phyloP scores from a whole-genome alignment of 35 echinoderm and acorn worm species.

The Stichopus chloronotus region DNA sequence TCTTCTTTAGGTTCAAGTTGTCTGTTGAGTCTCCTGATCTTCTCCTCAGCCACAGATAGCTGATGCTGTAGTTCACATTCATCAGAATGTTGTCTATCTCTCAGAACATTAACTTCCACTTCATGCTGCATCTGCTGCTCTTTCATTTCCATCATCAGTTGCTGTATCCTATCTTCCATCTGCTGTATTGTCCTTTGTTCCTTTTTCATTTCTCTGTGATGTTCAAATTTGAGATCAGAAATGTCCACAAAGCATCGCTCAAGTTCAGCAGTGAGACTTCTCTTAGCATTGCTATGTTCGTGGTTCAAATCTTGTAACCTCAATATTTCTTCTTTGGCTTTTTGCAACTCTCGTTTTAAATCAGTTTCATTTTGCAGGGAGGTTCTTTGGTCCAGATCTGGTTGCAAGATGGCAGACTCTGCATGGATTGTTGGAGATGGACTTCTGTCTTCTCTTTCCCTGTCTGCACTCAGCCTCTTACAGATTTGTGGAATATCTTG shows the following conservation, averaged over 20 bases:
- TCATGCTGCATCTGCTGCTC: background rate
- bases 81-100: background rate
- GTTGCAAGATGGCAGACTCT: background rate
- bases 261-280: background rate
- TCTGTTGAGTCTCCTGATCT: background rate
- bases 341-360: background rate
- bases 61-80: background rate
- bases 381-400: background rate
- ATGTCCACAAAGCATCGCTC: background rate
- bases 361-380: background rate
- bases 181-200: background rate
- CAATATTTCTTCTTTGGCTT: background rate
- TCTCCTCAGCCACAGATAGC: background rate
- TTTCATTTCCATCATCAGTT: background rate
- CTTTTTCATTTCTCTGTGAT: background rate
- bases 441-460: background rate
- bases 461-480: background rate
- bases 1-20: background rate
- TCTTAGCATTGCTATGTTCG: background rate
- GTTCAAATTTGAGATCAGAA: background rate
- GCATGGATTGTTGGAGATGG: background rate
- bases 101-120: background rate
- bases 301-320: background rate
- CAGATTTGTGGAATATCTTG: background rate
- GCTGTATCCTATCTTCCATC: background rate